Evolutionary conservation across 1,140 invertebrate genomes (phyloP).

Genomic region (Scaptomyza montana): DNA sequence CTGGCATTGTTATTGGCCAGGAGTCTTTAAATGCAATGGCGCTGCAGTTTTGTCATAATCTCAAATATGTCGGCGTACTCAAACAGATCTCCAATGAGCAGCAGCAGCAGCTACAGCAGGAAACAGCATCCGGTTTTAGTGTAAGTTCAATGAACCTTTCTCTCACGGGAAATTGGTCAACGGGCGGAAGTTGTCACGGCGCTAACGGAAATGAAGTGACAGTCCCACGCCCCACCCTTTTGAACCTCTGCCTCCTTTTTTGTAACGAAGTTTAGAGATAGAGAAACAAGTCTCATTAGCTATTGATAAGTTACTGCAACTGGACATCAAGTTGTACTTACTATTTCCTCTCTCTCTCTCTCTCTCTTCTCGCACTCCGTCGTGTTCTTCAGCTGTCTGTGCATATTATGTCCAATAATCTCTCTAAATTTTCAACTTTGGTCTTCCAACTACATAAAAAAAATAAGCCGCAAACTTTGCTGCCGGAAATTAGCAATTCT

Average conservation of each 20-base stretch:
- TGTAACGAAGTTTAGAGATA: slow-evolving; percentile 32
- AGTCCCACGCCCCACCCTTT: neutral
- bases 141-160: slow-evolving; percentile 85
- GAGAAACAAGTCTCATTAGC: slow-evolving; percentile 28
- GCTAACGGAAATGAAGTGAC: slow-evolving; percentile 61
- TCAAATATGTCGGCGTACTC: slow-evolving; percentile 94
- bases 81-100: slow-evolving; percentile 86
- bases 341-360: neutral
- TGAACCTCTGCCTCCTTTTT: neutral
- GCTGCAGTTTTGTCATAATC: slow-evolving; percentile 92
- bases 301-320: slow-evolving; percentile 33
- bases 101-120: slow-evolving; percentile 50
- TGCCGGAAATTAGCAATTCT: slow-evolving; percentile 81
- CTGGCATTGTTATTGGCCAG: slow-evolving; percentile 62
- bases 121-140: slow-evolving; percentile 87
- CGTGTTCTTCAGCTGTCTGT: no score
- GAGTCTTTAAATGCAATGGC: slow-evolving; percentile 89
- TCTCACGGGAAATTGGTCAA: slow-evolving; percentile 35
- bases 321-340: slow-evolving; percentile 13
- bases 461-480: slow-evolving; percentile 67
- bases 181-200: slow-evolving; percentile 69
- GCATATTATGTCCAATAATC: neutral
- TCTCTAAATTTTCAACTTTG: slow-evolving; percentile 15
- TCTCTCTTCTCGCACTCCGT: neutral
- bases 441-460: slow-evolving; percentile 34